Base-by-base conservation (phyloP, 2,797 vertebrate species). In the Lateolabrax maculatus region DNA sequence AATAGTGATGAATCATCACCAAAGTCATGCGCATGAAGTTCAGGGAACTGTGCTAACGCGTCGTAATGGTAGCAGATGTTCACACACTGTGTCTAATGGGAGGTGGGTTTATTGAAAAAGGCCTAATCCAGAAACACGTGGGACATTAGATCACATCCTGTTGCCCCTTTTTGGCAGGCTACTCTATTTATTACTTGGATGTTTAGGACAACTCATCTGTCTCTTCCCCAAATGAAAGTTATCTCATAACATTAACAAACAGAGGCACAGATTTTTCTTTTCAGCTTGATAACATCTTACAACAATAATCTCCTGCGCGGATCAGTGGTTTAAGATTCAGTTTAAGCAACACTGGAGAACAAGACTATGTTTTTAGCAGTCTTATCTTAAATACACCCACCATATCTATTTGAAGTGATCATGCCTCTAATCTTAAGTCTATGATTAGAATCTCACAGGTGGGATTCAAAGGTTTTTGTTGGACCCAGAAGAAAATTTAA, bases 81-180 rank as follows among this genome's bases (percentile, higher is more conserved):
- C 53, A 83, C 41, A 51, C 55, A n/a, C 51, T 71, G 11, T 27
- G 29, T 57, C 70, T 76, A 21, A 73, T 12, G 18, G 71, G 73
- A 81, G 44, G 70, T 77, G 53, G 39, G 39, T n/a, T 56, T 41
- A 27, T 66, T 64, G 34, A 67, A 67, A 80, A 71, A 75, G 21
- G 37, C 27, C 36, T 72, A 23, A 66, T 76, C 52, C 61, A 73
- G 41, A 58, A 79, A 84, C 79, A 79, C 48, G 12, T 64, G 67
- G 72, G 78, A 69, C 66, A 85, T 89, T 82, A 87, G 71, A 80
- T 87, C 84, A 89, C 44, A 84, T 86, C 82, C 87, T 81, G 77
- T 68, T n/a, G 18, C 56, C 69, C 52, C 56, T 63, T 71, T 61
- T 72, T 84, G 79, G 80, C 75, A 71, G 15, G 6, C 39, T 56